Percentiles rank a stretch among this genome's conserved stretches.
Evolutionary conservation across 2,888 invertebrate genomes (phyloP).

Genomic region (Stegana nigrithorax): DNA sequence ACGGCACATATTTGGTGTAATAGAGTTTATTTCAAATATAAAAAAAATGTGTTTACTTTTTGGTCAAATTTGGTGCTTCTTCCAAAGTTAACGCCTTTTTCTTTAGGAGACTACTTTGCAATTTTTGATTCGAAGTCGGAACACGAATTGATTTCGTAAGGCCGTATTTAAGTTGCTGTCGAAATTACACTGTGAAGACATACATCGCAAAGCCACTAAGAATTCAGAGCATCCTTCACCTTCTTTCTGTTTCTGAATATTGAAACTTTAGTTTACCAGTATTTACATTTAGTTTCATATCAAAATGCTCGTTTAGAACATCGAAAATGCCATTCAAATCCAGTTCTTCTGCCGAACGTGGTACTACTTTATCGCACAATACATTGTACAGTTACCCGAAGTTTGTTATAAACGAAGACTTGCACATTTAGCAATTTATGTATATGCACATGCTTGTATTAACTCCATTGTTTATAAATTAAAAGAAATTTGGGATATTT

Average conservation of each 20-base stretch:
- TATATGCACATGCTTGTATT: no score
- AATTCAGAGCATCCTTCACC: slow-evolving; percentile 12
- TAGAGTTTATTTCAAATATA: no score
- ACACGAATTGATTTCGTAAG: slow-evolving; percentile 8
- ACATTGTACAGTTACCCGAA: no score
- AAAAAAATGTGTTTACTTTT: slow-evolving; percentile 24
- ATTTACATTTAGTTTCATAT: slow-evolving; percentile 23
- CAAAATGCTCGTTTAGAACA: slow-evolving; percentile 12
- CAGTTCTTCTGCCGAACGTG: slow-evolving; percentile 8
- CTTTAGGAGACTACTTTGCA: not conserved
- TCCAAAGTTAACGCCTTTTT: slow-evolving; percentile 4
- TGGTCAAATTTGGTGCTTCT: slow-evolving; percentile 8
- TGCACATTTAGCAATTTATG: no score
- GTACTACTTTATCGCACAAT: slow-evolving; percentile 17
- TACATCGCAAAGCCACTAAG: slow-evolving; percentile 15
- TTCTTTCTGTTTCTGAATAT: slow-evolving; percentile 20
- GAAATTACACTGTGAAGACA: slow-evolving; percentile 14
- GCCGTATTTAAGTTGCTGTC: slow-evolving; percentile 12
- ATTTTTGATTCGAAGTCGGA: not conserved
- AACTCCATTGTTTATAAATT: no score
- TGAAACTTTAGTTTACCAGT: slow-evolving; percentile 18
- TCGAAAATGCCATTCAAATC: slow-evolving; percentile 15
- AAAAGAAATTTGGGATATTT: no score
- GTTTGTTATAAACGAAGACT: no score
- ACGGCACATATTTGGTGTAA: no score